Evolutionary conservation across 2,113 vertebrate species (phyloP), one percentile per base, ranked within the genome.

Genomic region (Saccopteryx leptura): DNA sequence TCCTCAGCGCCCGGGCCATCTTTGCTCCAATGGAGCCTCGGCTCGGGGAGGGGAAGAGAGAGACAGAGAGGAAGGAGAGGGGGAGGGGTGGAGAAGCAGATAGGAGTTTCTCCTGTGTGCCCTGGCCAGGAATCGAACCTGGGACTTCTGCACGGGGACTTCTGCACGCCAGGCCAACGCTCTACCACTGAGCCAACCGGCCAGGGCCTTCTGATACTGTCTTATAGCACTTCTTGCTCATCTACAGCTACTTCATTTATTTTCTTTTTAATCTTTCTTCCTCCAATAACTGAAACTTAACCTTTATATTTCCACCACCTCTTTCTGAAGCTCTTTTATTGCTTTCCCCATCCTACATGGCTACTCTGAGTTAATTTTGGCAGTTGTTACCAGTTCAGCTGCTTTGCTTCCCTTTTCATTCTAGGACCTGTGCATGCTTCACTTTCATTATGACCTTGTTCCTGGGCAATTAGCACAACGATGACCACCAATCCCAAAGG

Each of bases 311-410:
- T 91, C 71, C 71, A 46, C 17, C 46, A 63, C 33, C 52, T 85
- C 58, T 83, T 94, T 92, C 58, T 84, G 88, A 96, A 89, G 60
- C 52, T 93, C 90, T 96, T 56, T 71, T 80, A 87, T 83, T 39
- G 83, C 89, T 86, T 90, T 91, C 48, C 24, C 71, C 48, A 92
- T 33, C 56, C 60, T 71, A 60, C 18, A 26, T 21, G 75, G 75
- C 33, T 93, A 82, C 79, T 82, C 48, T 94, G 69, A 68, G 90
- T 86, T 89, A 81, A 91, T 65, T 63, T 46, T 68, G 74, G 88
- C 68, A 91, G 61, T 87, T 87, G 13, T 83, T 88, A 52, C 33
- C 28, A 75, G 68, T 88, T 96, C 90, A 93, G 46, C 87, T 65
- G 52, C 33, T 89, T 72, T 48, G 39, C 63, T 96, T 84, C 68